Conservation (phyloP, 2,113 vertebrate genomes). For the Vanacampus margaritifer region DNA sequence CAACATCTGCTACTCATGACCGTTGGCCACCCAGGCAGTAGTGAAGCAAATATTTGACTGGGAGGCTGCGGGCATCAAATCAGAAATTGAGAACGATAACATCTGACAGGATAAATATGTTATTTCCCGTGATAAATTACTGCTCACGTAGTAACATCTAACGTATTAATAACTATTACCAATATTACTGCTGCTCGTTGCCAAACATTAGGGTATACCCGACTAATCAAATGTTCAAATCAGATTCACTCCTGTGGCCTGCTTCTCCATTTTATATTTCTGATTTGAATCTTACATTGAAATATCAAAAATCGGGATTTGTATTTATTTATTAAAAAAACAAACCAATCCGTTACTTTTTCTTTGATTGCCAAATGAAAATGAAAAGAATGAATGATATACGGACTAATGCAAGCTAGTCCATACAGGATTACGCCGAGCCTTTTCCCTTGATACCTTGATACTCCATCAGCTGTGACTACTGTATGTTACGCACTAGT, state of each 20-base stretch:
- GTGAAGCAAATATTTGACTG: neutral
- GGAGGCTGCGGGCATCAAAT: neutral
- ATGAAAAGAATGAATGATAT: neutral
- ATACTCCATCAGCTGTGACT: constrained; percentile 18
- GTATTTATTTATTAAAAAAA: too few relatives aligned
- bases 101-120: neutral
- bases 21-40: neutral
- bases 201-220: too few relatives aligned
- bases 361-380: neutral
- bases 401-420: neutral
- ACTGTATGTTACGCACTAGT: constrained; percentile 13
- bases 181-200: too few relatives aligned
- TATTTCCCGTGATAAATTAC: neutral
- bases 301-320: too few relatives aligned
- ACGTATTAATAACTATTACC: too few relatives aligned
- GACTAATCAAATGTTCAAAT: too few relatives aligned
- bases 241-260: neutral
- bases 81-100: neutral
- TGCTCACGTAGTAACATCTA: too few relatives aligned
- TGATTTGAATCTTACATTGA: neutral
- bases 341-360: too few relatives aligned
- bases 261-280: neutral
- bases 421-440: neutral
- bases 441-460: constrained; percentile 7
- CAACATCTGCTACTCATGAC: neutral